Evolutionary conservation across 2,888 invertebrate genomes (phyloP).

Genomic region (Tachystola acroxantha): DNA sequence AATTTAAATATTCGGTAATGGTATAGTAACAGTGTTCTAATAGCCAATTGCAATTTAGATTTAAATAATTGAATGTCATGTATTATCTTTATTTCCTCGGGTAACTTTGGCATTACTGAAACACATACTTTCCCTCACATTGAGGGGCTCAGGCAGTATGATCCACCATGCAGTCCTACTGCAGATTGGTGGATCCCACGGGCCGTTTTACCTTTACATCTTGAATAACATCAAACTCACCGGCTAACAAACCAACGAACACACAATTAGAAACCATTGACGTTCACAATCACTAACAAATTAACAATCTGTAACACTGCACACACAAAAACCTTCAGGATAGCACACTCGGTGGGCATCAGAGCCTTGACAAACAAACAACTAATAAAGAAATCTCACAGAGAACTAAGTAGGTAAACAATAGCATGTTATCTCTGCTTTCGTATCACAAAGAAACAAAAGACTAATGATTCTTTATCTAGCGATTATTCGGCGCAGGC

Average conservation of each 20-base stretch:
- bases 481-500: constrained; percentile 44
- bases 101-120: too few relatives aligned
- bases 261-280: constrained; percentile 67
- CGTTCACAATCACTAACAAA: constrained; percentile 17
- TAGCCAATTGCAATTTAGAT: too few relatives aligned
- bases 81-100: too few relatives aligned
- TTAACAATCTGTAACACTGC: background rate
- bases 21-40: too few relatives aligned
- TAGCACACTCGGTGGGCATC: constrained; percentile 18
- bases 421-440: constrained; percentile 56
- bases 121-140: too few relatives aligned
- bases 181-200: too few relatives aligned
- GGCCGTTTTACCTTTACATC: too few relatives aligned
- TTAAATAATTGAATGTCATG: too few relatives aligned
- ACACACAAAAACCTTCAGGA: constrained; percentile 15
- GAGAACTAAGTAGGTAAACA: constrained; percentile 50
- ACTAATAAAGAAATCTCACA: constrained; percentile 35
- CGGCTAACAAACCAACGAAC: constrained; percentile 53
- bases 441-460: constrained; percentile 68
- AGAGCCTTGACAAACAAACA: constrained; percentile 31
- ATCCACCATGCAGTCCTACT: too few relatives aligned
- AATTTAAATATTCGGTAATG: too few relatives aligned
- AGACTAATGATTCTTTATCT: constrained; percentile 54
- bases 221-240: constrained; percentile 37
- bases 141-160: too few relatives aligned